Evolutionary conservation across 1,140 invertebrate species (phyloP), one percentile per base, ranked within the genome.

Genomic region (Drosophila pectinifera): DNA sequence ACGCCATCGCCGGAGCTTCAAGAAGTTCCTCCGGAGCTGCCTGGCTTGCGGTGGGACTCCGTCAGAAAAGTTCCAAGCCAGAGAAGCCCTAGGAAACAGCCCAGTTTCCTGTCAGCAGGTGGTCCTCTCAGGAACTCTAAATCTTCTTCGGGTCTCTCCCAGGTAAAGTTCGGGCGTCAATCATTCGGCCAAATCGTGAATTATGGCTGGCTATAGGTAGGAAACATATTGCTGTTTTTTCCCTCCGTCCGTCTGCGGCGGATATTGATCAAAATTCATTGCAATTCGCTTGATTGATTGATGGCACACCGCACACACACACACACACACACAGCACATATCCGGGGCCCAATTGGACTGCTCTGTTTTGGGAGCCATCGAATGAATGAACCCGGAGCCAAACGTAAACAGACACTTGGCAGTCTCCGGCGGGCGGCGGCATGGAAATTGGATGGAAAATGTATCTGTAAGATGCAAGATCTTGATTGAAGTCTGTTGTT

Each of bases 241-340:
- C 39, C 41, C 42, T 20, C 13, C 16, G 26, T 8, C 18, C 24
- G 11, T 65, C 64, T 64, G 58, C 41, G 62, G 80, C 84, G 84
- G 84, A 89, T 89, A 84, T 89, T 79, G 63, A 84, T 89, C 84
- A 89, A 89, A 89, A 89, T 84, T 89, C 77, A 54, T 65, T 78
- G 85, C 84, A 89, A 80, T 89, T 89, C 43, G 46, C 49, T 62
- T 73, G 84, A 89, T 80, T 89, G 84, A 89, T 89, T 89, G 77
- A 89, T 89, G 73, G 83, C 74, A 36, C 51, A 49, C n/a, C n/a
- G n/a, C 28, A 56, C 16, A 41, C 26, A 58, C n/a, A 55, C 28
- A 6, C 51, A 49, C 28, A 56, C 16, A 41, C 26, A 58, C n/a
- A 55, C 28, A 6, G 18, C 41, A 45, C 48, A 70, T 80, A 86